phyloP scores from a whole-genome alignment of 1,140 invertebrate species.

The Diprion similis region DNA sequence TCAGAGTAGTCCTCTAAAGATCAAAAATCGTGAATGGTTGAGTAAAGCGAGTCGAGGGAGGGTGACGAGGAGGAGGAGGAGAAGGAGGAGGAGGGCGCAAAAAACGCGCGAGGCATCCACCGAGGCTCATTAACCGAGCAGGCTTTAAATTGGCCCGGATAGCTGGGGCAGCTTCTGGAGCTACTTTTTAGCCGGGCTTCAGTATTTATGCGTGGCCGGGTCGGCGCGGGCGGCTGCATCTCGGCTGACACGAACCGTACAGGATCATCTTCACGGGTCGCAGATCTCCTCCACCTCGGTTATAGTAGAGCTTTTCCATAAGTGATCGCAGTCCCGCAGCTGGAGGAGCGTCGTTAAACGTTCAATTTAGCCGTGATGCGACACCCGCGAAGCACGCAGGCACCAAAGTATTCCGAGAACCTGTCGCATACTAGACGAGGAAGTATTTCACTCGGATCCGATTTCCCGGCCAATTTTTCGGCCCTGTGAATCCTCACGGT shows the following conservation, averaged over 20 bases:
- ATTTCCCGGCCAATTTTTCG: not conserved
- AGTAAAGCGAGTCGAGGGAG: not conserved
- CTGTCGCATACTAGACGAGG: not conserved
- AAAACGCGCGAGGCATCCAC: constrained; percentile 38
- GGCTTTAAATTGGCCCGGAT: constrained; percentile 4
- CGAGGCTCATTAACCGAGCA: constrained; percentile 17
- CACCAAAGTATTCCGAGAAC: constrained; percentile 1
- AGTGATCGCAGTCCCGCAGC: too few species aligned
- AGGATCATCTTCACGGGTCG: not conserved
- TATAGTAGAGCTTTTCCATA: too few species aligned
- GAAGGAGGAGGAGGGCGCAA: constrained; percentile 18
- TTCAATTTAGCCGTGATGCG: constrained; percentile 4
- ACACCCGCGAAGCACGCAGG: not conserved
- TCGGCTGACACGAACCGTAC: not conserved
- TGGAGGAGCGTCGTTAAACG: not conserved
- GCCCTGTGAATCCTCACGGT: too few species aligned
- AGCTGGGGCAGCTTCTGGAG: not conserved
- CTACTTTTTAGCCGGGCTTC: not conserved
- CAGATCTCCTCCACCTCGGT: not conserved
- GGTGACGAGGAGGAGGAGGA: not conserved
- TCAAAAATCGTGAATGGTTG: not conserved
- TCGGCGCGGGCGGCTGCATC: not conserved
- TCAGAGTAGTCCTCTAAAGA: too few species aligned
- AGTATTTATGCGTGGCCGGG: not conserved
- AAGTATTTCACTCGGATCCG: not conserved